phyloP scores from a whole-genome alignment of 2,888 invertebrate species.

The Cryptops parisi region DNA sequence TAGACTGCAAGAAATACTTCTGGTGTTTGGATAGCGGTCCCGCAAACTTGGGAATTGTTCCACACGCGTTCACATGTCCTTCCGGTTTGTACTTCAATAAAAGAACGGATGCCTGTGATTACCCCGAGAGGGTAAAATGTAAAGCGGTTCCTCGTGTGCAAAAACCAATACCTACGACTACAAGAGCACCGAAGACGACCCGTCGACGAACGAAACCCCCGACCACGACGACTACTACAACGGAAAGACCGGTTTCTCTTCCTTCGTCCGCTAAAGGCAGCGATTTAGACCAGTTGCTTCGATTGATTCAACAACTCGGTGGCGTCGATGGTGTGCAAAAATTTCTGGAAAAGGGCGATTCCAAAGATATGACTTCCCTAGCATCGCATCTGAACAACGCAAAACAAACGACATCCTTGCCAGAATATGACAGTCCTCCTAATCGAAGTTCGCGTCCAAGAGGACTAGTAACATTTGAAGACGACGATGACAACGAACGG shows the following conservation, averaged over 20 bases:
- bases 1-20: slow-evolving; percentile 87
- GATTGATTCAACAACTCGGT: slow-evolving; percentile 24
- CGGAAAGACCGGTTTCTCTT: background rate
- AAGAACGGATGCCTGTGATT: slow-evolving; percentile 81
- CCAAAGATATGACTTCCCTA: slow-evolving; percentile 24
- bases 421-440: background rate
- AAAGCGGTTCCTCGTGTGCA: slow-evolving; percentile 30
- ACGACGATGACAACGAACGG: slow-evolving; percentile 3
- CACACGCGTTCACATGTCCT: slow-evolving; percentile 85
- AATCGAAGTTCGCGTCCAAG: slow-evolving; percentile 2
- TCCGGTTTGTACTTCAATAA: slow-evolving; percentile 84
- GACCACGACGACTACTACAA: background rate
- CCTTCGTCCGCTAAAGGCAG: background rate
- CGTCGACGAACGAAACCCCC: background rate
- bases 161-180: background rate
- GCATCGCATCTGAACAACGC: slow-evolving; percentile 16
- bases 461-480: slow-evolving; percentile 7
- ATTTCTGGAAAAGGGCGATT: slow-evolving; percentile 36
- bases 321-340: slow-evolving; percentile 26
- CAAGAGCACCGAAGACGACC: background rate
- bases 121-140: slow-evolving; percentile 60
- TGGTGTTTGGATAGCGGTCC: slow-evolving; percentile 70
- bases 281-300: slow-evolving; percentile 21
- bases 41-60: slow-evolving; percentile 74
- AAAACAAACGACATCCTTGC: background rate